These are phyloP conservation scores for Hesperophylax magnus DNA, from an alignment of 1,140 invertebrate species.

Conservation along the genomic window DNA sequence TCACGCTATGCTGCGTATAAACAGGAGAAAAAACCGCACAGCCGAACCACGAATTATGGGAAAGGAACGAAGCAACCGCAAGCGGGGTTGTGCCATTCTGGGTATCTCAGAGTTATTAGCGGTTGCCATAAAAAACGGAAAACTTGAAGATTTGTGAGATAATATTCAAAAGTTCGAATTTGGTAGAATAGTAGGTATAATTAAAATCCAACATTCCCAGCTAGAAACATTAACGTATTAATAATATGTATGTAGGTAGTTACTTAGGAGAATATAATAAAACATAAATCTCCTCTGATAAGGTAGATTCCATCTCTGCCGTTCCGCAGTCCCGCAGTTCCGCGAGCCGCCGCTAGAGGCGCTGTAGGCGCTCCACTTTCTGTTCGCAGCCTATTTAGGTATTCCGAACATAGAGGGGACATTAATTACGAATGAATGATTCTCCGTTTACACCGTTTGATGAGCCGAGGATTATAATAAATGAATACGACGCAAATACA, in stretches of 20 bases:
- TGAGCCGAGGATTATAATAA: slow-evolving; percentile 58
- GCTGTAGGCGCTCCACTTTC: not conserved
- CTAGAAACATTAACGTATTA: not conserved
- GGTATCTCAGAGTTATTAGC: no score
- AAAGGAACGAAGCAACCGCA: no score
- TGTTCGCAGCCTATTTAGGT: slow-evolving; percentile 27
- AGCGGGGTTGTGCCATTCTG: no score
- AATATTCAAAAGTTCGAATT: not conserved
- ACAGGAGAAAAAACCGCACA: no score
- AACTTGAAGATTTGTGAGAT: no score
- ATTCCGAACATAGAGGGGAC: slow-evolving; percentile 49
- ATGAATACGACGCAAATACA: slow-evolving; percentile 50
- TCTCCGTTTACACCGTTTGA: slow-evolving; percentile 56
- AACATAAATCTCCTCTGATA: slow-evolving; percentile 10
- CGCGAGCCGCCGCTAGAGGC: not conserved
- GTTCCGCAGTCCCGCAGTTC: not conserved
- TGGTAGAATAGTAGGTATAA: not conserved
- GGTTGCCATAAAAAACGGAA: no score
- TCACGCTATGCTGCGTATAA: no score
- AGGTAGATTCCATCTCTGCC: not conserved
- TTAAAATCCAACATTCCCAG: not conserved
- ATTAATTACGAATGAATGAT: slow-evolving; percentile 56
- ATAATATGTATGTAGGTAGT: no score
- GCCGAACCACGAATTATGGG: no score
- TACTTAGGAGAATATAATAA: not conserved